A percentile compares a stretch with the other conserved stretches of the same genome.
Conservation (phyloP, 2,888 invertebrate genomes). For the Ochropleura leucogaster region DNA sequence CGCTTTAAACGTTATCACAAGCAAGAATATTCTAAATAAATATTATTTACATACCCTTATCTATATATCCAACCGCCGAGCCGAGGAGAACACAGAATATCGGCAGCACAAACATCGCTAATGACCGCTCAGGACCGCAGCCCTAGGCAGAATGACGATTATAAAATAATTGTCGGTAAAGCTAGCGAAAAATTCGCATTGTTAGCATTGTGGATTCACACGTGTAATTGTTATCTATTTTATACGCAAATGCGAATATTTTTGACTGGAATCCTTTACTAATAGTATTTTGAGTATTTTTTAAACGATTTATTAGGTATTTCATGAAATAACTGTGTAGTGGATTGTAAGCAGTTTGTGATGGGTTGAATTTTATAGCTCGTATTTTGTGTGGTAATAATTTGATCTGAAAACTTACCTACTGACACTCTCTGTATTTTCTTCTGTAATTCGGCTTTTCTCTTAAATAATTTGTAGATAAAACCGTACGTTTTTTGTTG, state of each 20-base stretch:
- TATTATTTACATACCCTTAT: conserved; percentile 78
- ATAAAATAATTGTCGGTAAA: conserved; percentile 18
- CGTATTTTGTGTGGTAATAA: not conserved
- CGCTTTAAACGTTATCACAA: not conserved
- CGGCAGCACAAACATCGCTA: conserved; percentile 72
- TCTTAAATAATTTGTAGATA: not conserved
- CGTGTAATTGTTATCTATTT: not conserved
- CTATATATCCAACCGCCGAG: conserved; percentile 73
- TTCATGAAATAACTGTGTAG: not conserved
- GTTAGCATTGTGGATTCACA: conserved; percentile 12
- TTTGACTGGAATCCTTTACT: not conserved
- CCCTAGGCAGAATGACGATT: conserved; percentile 71
- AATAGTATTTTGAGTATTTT: not conserved
- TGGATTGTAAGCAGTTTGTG: not conserved
- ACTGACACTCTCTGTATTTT: not conserved
- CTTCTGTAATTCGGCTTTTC: not conserved
- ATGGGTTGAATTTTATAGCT: not conserved
- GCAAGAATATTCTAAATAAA: conserved; percentile 33
- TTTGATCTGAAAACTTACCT: conserved; percentile 12
- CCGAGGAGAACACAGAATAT: conserved; percentile 78
- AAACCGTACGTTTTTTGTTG: conserved; percentile 1
- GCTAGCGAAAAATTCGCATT: conserved; percentile 12
- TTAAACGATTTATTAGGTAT: not conserved
- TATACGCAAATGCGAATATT: not conserved
- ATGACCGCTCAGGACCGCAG: conserved; percentile 68